phyloP scores from a whole-genome alignment of 2,113 vertebrate genomes.

The Mionectes macconnelli region DNA sequence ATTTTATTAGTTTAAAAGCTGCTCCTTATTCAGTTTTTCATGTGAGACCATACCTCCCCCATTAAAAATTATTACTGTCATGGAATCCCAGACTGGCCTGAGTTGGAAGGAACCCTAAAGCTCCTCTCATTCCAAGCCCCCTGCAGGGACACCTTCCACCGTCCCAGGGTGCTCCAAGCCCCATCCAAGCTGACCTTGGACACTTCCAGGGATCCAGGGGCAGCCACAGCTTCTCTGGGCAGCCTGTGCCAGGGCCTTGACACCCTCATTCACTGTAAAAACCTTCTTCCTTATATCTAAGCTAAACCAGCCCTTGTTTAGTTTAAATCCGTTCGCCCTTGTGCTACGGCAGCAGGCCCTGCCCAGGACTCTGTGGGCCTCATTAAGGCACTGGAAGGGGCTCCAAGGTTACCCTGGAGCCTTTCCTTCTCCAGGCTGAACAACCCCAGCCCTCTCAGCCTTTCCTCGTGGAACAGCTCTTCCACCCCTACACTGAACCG shows the following conservation, averaged over 20 bases:
- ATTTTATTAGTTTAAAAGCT: accelerated
- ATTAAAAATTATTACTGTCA: background rate
- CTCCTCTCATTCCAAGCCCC: background rate
- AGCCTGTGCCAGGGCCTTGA: background rate
- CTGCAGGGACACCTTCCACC: background rate
- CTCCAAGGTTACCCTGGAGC: background rate
- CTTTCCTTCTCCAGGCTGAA: background rate
- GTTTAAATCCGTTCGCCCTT: background rate
- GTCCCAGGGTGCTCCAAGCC: background rate
- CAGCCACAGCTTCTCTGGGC: background rate
- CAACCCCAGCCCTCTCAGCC: background rate
- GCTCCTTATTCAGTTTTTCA: too few relatives aligned
- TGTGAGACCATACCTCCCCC: background rate
- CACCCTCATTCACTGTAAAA: background rate
- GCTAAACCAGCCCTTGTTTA: background rate
- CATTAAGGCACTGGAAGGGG: background rate
- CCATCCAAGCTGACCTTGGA: background rate
- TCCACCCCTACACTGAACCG: accelerated
- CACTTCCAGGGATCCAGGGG: background rate
- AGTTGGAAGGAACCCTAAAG: background rate
- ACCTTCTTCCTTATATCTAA: background rate
- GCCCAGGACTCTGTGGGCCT: background rate
- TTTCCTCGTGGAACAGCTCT: background rate
- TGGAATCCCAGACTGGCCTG: background rate
- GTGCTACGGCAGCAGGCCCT: too few relatives aligned